phyloP scores from a whole-genome alignment of 1,140 invertebrate genomes.

The Drosophila pseudoobscura region DNA sequence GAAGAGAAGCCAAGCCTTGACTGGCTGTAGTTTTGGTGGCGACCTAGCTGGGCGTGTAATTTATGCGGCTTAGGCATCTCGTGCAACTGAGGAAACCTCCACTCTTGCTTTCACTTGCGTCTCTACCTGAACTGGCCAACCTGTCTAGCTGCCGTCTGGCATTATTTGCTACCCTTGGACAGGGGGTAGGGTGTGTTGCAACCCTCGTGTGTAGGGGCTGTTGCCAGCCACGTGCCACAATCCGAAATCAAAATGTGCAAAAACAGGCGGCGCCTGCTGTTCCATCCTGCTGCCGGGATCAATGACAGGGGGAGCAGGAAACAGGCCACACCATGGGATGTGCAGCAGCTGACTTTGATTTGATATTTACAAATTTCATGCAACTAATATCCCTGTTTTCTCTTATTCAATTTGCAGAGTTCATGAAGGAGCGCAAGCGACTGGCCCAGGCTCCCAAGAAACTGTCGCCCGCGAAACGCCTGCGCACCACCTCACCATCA shows the following conservation, averaged over 20 bases:
- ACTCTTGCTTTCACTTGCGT: constrained; percentile 50
- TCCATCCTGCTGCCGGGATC: constrained; percentile 43
- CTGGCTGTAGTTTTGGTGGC: constrained; percentile 33
- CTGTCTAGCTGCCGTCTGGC: constrained; percentile 50
- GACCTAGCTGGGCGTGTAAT: constrained; percentile 57
- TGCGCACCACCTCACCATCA: constrained; percentile 64
- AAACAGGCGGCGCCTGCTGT: constrained; percentile 79
- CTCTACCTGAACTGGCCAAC: constrained; percentile 51
- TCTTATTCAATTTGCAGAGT: constrained; percentile 70
- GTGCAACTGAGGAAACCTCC: constrained; percentile 9
- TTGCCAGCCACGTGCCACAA: constrained; percentile 73
- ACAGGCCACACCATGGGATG: constrained; percentile 20
- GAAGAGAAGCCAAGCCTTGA: constrained; percentile 26
- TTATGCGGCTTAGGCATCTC: constrained; percentile 61
- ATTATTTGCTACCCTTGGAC: constrained; percentile 57
- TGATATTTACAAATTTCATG: constrained; percentile 21
- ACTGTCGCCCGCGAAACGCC: constrained; percentile 72
- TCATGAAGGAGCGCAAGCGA: constrained; percentile 83
- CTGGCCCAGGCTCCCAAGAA: constrained; percentile 80
- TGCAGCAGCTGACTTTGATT: constrained; percentile 68
- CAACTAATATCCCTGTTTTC: constrained; percentile 41
- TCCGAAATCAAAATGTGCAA: constrained; percentile 77
- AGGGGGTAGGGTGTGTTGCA: constrained; percentile 21
- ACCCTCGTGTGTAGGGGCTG: constrained; percentile 47
- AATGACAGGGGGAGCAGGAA: constrained; percentile 31